Evolutionary conservation across 2,797 vertebrate species (phyloP), one percentile per base, ranked within the genome.

Genomic region (Amblyopsis hoosieri): DNA sequence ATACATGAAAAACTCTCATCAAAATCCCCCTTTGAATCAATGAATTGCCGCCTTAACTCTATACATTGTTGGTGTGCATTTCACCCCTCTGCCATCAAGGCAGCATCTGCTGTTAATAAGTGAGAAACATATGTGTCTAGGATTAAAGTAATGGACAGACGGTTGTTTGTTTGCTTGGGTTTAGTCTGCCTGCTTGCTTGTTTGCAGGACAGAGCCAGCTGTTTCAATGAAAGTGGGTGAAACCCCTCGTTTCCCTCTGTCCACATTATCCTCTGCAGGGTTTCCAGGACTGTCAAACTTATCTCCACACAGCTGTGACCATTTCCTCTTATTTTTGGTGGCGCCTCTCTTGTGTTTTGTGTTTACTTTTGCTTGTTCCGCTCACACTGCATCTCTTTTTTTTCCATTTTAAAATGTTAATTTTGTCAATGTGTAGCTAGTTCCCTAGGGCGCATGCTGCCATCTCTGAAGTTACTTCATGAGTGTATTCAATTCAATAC

Each of bases 261-360:
- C 83, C 85, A 84, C 80, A 85, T 81, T 76, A 62, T 74, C 75
- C 83, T 48, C 89, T 17, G 19, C 79, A 66, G 84, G 82, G 80
- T 75, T 83, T 83, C 84, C 82, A 75, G 59, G 11, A 76, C 76
- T 71, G 48, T 13, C 54, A 33, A 64, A 67, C 68, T 81, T 85
- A 88, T 90, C 85, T 13, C 58, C 42, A 59, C 82, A 51, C 80
- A 82, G 87, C 87, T 85, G 86, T 83, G 86, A 85, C 87, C 85
- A 85, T 83, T 93, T 93, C 91, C 91, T 89, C 77, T 89, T 69
- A 50, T 79, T 85, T 89, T 78, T 72, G 54, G 54, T 71, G 72
- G 63, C 57, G 64, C 62, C 53, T 4, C 54, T 79, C 66, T 56
- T 66, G 56, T 78, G 62, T 87, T 81, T 81, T 80, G 66, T 80